phyloP scores from a whole-genome alignment of 2,888 invertebrate genomes.

The Pollenia amentaria region DNA sequence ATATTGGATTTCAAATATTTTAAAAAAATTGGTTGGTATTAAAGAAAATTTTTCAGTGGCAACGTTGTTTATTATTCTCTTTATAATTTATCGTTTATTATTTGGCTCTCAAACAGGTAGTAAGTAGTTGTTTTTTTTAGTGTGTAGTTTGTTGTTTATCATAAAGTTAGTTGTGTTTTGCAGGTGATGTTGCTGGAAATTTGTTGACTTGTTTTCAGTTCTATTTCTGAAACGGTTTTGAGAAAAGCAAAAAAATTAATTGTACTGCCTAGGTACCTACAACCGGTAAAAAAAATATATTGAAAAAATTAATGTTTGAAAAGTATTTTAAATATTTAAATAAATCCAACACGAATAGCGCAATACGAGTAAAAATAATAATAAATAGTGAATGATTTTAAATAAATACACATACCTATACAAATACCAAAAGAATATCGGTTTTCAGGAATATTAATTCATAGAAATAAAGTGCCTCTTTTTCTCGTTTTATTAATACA shows the following conservation, averaged over 20 bases:
- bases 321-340: slow-evolving; percentile 4
- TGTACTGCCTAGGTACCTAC: no score
- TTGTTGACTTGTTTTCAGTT: slow-evolving; percentile 69
- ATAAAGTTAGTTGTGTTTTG: slow-evolving; percentile 30
- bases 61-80: slow-evolving; percentile 23
- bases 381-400: slow-evolving; percentile 28
- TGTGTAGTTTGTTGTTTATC: slow-evolving; percentile 21
- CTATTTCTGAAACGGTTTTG: slow-evolving; percentile 70
- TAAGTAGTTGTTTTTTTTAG: slow-evolving; percentile 2
- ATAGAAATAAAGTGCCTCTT: background rate
- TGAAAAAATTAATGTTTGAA: slow-evolving; percentile 29
- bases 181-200: slow-evolving; percentile 72
- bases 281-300: slow-evolving; percentile 49
- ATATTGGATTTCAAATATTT: no score
- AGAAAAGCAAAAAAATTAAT: slow-evolving; percentile 42
- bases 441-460: slow-evolving; percentile 71
- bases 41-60: no score
- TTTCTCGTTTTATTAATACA: background rate
- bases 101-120: slow-evolving; percentile 57
- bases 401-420: background rate
- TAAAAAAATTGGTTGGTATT: no score
- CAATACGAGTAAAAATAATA: slow-evolving; percentile 28
- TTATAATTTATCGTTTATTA: slow-evolving; percentile 39
- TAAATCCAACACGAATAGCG: slow-evolving; percentile 35
- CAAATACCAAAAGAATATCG: slow-evolving; percentile 30